These are phyloP conservation scores for Paguma larvata DNA, from an alignment of 2,797 vertebrate genomes.

Conservation along the genomic window DNA sequence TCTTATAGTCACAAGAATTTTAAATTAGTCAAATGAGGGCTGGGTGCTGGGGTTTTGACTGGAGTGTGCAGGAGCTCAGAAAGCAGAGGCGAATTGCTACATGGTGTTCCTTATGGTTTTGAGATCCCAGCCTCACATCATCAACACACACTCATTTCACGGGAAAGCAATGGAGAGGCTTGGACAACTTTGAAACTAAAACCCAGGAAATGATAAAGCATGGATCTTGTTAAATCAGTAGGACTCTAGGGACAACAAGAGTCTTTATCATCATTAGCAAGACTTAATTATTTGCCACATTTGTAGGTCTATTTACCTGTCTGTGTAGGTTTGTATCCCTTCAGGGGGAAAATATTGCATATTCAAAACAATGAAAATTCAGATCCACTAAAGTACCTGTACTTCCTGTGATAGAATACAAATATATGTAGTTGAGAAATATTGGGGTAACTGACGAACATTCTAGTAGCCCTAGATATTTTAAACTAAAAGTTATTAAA, in stretches of 20 bases:
- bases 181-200: background rate
- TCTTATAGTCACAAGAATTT: background rate
- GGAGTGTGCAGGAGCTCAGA: background rate
- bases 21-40: background rate
- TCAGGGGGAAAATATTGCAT: background rate
- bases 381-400: background rate
- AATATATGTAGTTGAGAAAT: background rate
- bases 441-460: background rate
- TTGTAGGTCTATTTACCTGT: background rate
- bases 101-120: rapidly evolving
- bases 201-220: background rate
- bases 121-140: background rate
- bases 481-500: background rate
- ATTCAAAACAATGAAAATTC: background rate
- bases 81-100: background rate
- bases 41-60: background rate
- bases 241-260: background rate
- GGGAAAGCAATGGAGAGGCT: background rate
- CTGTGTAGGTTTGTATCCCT: background rate
- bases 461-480: background rate
- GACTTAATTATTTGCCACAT: background rate
- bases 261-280: background rate
- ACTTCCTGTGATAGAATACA: background rate
- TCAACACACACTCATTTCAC: background rate
- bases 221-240: background rate